Percentiles rank a stretch among this genome's conserved stretches.
These are phyloP conservation scores for Hypomecis punctinalis DNA, from an alignment of 2,888 invertebrate species.

Conservation along the genomic window DNA sequence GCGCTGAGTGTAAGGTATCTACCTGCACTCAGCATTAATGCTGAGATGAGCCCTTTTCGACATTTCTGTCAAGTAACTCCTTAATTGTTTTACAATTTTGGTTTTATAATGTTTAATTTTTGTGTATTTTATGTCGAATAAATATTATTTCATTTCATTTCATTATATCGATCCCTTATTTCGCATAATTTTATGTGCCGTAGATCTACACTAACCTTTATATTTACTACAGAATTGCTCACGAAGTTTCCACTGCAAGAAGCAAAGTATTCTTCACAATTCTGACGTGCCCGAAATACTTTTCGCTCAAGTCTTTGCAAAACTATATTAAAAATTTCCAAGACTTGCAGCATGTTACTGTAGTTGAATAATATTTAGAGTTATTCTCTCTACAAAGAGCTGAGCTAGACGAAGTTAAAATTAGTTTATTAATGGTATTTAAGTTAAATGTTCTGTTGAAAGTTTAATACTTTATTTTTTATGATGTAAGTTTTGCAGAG, in stretches of 20 bases:
- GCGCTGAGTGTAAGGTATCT: too few relatives aligned
- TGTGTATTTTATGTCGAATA: too few relatives aligned
- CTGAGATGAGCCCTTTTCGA: too few relatives aligned
- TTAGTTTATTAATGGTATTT: conserved; percentile 34
- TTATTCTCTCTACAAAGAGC: conserved; percentile 35
- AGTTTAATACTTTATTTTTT: conserved; percentile 8
- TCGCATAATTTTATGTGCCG: not conserved
- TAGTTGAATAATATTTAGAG: conserved; percentile 31
- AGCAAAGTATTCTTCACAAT: conserved; percentile 18
- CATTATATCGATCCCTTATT: too few relatives aligned
- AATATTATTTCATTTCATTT: too few relatives aligned
- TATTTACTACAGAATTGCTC: conserved; percentile 1
- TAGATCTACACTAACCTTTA: not conserved
- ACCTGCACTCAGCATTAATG: too few relatives aligned
- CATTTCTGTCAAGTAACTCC: too few relatives aligned
- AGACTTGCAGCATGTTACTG: conserved; percentile 31
- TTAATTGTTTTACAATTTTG: too few relatives aligned
- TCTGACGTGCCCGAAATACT: conserved; percentile 23
- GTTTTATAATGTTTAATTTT: too few relatives aligned
- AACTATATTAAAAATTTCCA: conserved; percentile 33
- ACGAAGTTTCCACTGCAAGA: conserved; percentile 11
- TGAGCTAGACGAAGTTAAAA: conserved; percentile 32
- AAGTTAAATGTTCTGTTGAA: conserved; percentile 21
- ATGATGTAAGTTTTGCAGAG: not conserved
- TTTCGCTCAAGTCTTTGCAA: conserved; percentile 25